Base-by-base conservation (phyloP, 2,797 vertebrate genomes). In the Lacerta agilis region DNA sequence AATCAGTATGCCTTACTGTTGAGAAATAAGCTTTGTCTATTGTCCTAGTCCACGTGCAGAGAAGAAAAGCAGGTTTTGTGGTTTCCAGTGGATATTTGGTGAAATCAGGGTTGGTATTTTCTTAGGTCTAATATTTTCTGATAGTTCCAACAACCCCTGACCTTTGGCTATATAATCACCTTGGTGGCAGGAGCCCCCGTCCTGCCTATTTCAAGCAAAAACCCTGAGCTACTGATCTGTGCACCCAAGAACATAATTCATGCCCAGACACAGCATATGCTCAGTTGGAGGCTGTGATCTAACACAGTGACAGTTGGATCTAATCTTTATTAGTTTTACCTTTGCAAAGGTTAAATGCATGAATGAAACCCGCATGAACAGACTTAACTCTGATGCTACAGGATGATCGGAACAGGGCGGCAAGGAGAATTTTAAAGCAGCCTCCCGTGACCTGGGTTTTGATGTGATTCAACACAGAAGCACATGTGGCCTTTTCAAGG, bases 251-350 rank as follows among this genome's bases (percentile, higher is more conserved):
- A 92, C 94, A 88, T 94, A 90, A 92, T 79, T 86, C 91, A 92
- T 90, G 92, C 78, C 79, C 91, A 89, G 88, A 92, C 79, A 17
- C 89, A 81, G 86, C 92, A 91, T 79, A 90, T 91, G 90, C 84
- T 93, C 84, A 85, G 79, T 66, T 79, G 1, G 33, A 93, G 85
- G 94, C 93, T 84, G 93, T 96, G 95, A 95, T 95, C 93, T 89
- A 95, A 94, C 87, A 67, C 95, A 96, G 95, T 94, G 95, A 96
- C 94, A 96, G 94, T 91, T 95, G 89, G 88, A 91, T 94, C 87
- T 83, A 88, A 91, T 94, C 90, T 94, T 93, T 95, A 92, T 94
- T 94, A 92, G 90, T 92, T 90, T 94, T 93, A 95, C 94, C 93
- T 95, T 94, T 92, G 58, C 91, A 92, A 87, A 94, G 95, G 93